These are phyloP conservation scores for Silurus aristotelis DNA, from an alignment of 2,797 vertebrate species.

Conservation along the genomic window DNA sequence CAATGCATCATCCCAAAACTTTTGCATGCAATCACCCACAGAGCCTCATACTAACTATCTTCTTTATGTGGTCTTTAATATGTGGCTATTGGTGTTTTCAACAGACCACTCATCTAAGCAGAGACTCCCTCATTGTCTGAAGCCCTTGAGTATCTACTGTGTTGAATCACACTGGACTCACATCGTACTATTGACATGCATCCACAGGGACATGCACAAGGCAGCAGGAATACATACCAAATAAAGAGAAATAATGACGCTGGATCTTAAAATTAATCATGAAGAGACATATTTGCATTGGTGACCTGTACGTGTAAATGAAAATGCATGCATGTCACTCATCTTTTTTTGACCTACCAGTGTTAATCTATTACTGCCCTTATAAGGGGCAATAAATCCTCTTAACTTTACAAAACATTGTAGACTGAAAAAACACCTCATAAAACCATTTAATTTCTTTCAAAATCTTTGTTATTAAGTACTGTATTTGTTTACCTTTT, in stretches of 20 bases:
- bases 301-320: background rate
- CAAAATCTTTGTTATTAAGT: constrained; percentile 48
- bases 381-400: background rate
- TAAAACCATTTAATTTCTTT: background rate
- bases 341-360: background rate
- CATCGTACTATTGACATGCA: constrained; percentile 46
- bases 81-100: constrained; percentile 75
- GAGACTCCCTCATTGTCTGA: constrained; percentile 81
- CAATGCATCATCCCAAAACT: too few species aligned
- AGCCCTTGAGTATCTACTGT: constrained; percentile 47
- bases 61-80: constrained; percentile 65
- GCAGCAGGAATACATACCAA: constrained; percentile 20
- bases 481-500: constrained; percentile 51
- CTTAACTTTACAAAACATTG: background rate
- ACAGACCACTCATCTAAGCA: constrained; percentile 80
- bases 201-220: constrained; percentile 38
- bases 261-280: constrained; percentile 1
- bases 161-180: constrained; percentile 45
- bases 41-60: constrained; percentile 56
- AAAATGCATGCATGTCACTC: background rate
- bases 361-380: background rate
- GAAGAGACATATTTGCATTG: background rate
- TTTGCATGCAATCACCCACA: constrained; percentile 53
- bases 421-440: constrained; percentile 16
- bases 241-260: constrained; percentile 17